These are phyloP conservation scores for Hydroisotoma schaefferi DNA, from an alignment of 2,888 invertebrate species.

Conservation along the genomic window DNA sequence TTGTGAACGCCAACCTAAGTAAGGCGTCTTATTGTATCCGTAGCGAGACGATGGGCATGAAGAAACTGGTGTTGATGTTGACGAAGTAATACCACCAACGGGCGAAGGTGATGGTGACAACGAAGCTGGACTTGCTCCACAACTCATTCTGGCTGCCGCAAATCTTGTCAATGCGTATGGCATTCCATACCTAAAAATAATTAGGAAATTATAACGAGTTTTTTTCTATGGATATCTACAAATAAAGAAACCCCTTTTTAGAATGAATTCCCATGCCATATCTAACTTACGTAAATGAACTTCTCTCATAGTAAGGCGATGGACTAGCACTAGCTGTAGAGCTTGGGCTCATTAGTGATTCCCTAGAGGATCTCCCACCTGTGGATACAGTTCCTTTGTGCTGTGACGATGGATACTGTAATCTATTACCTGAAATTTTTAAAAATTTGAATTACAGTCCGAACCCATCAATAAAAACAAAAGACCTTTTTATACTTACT, in stretches of 20 bases:
- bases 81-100: constrained; percentile 43
- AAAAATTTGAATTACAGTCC: neutral
- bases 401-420: constrained; percentile 14
- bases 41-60: constrained; percentile 44
- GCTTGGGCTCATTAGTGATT: constrained; percentile 46
- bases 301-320: constrained; percentile 47
- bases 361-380: constrained; percentile 42
- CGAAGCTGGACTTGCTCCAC: constrained; percentile 47
- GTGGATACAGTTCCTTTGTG: constrained; percentile 35
- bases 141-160: constrained; percentile 45
- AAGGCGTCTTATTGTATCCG: constrained; percentile 74
- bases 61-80: constrained; percentile 43
- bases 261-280: too few relatives aligned
- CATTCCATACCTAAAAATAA: constrained; percentile 45
- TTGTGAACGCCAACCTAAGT: constrained; percentile 82
- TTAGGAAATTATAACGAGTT: neutral
- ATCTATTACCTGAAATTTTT: constrained; percentile 25
- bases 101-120: constrained; percentile 47
- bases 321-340: constrained; percentile 46
- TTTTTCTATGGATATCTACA: too few relatives aligned
- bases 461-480: neutral
- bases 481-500: constrained; percentile 19
- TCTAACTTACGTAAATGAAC: constrained; percentile 44
- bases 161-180: constrained; percentile 45
- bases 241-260: too few relatives aligned